These are phyloP conservation scores for Hirtodrosophila duncani DNA, from an alignment of 2,888 invertebrate species.

Conservation along the genomic window DNA sequence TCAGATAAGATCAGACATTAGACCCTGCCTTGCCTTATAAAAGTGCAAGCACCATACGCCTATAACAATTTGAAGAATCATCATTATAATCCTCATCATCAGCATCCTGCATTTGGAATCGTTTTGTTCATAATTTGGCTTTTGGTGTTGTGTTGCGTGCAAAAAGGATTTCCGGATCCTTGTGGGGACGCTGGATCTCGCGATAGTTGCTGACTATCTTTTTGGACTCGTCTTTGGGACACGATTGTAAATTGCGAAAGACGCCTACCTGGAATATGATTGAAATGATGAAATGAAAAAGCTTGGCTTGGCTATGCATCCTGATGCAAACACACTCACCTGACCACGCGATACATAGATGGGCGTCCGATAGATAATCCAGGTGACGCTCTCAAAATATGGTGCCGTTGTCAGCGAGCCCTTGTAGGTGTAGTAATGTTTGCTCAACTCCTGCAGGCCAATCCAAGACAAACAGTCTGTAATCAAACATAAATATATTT, in stretches of 20 bases:
- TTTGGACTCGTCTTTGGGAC: slow-evolving; percentile 77
- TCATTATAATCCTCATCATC: neutral
- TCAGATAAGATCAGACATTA: too few relatives aligned
- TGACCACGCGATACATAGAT: slow-evolving; percentile 84
- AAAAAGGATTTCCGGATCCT: slow-evolving; percentile 77
- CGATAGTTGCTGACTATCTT: slow-evolving; percentile 78
- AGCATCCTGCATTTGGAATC: too few relatives aligned
- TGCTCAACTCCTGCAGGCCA: slow-evolving; percentile 83
- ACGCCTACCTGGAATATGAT: slow-evolving; percentile 77
- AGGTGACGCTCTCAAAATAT: slow-evolving; percentile 85
- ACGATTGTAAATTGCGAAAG: slow-evolving; percentile 77
- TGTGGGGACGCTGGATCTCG: slow-evolving; percentile 76
- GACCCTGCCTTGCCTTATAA: too few relatives aligned
- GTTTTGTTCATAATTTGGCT: slow-evolving; percentile 79
- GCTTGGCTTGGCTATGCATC: neutral
- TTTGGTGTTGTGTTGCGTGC: slow-evolving; percentile 77
- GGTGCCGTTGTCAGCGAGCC: slow-evolving; percentile 86
- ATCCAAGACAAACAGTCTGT: slow-evolving; percentile 85
- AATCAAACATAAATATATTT: neutral
- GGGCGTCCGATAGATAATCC: slow-evolving; percentile 86
- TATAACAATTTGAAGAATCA: neutral
- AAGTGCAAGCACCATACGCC: too few relatives aligned
- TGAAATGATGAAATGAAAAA: too few relatives aligned
- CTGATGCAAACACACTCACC: slow-evolving; percentile 75
- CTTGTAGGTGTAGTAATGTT: slow-evolving; percentile 86